phyloP scores from a whole-genome alignment of 2,113 vertebrate genomes.

The Gymnocephalus cernua region DNA sequence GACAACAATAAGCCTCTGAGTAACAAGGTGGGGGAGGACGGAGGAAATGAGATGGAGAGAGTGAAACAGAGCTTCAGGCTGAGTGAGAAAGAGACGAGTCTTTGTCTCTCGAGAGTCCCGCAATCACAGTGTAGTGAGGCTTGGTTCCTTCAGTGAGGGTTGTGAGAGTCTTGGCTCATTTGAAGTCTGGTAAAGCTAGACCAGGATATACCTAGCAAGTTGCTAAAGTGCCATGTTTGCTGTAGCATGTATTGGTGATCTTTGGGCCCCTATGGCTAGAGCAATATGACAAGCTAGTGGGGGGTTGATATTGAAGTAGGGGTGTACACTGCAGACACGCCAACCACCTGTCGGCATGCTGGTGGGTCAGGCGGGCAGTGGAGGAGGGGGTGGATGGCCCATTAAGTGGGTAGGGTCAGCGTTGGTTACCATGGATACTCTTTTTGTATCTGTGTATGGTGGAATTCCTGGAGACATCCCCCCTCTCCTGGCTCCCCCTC shows the following conservation, averaged over 20 bases:
- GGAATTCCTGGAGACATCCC: constrained; percentile 61
- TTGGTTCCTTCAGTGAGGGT: not conserved
- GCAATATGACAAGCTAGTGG: constrained; percentile 7
- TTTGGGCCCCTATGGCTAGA: not conserved
- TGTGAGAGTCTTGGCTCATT: constrained; percentile 4
- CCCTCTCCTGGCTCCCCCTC: constrained; percentile 4
- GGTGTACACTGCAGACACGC: constrained; percentile 40
- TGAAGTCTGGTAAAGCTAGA: not conserved
- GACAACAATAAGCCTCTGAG: constrained; percentile 6
- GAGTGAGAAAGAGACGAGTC: not conserved
- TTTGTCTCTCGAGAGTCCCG: constrained; percentile 34
- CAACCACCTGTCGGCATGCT: constrained; percentile 71
- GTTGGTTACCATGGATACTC: constrained; percentile 71
- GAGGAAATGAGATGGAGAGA: constrained; percentile 29
- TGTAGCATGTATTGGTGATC: not conserved
- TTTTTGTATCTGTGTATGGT: constrained; percentile 60
- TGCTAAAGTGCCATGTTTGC: not conserved
- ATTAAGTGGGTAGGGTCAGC: constrained; percentile 63
- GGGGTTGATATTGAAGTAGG: constrained; percentile 54
- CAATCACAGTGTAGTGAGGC: not conserved
- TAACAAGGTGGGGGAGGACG: constrained; percentile 17
- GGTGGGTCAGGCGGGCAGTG: constrained; percentile 29
- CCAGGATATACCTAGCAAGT: not conserved
- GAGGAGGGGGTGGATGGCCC: constrained; percentile 41
- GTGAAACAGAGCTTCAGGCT: constrained; percentile 22